Base-by-base conservation (phyloP, 2,113 vertebrate genomes). In the Microtus richardsoni region DNA sequence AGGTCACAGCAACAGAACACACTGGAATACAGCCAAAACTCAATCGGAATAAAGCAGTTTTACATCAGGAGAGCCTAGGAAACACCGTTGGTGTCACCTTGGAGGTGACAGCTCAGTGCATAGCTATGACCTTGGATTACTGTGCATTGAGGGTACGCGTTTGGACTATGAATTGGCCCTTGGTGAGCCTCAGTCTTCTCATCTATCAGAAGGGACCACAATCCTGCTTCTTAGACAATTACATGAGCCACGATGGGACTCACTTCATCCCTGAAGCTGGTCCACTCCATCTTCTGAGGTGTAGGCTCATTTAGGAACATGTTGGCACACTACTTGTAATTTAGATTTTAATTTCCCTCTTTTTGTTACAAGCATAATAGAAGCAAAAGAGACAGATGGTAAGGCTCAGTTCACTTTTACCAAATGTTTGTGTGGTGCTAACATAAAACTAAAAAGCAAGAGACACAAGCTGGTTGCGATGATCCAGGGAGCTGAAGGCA, bases 351-450 rank as follows among this genome's bases (percentile, higher is more conserved):
- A 33, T 92, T 91, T 96, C 75, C 73, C 89, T 64, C 89, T 94
- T 97, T 96, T 93, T 84, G 88, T 97, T 85, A 83, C 47, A 97
- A 95, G 96, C 68, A 88, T 94, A 96, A 97, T 93, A 74, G 89
- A 96, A 97, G 39, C 68, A 84, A 91, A 97, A 93, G 92, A 91
- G 95, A 96, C 94, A 96, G 95, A 96, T 91, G 93, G 91, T 41
- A 80, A 91, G 84, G 77, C 78, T 93, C 75, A 60, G 90, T 93
- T 97, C 93, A 64, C 85, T 97, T 89, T 86, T 92, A 88, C 79
- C 85, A 96, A 96, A 85, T 73, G 70, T 95, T 96, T 97, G 93
- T 88, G 64, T 89, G 79, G 71, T 94, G 70, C 3, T 75, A 96
- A 94, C 80, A 44, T 88, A 93, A 97, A 96, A 73, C 89, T 93